Percentiles rank a stretch among this genome's conserved stretches.
Conservation (phyloP, 1,140 invertebrate species). For the Rhyacophila brunnea region DNA sequence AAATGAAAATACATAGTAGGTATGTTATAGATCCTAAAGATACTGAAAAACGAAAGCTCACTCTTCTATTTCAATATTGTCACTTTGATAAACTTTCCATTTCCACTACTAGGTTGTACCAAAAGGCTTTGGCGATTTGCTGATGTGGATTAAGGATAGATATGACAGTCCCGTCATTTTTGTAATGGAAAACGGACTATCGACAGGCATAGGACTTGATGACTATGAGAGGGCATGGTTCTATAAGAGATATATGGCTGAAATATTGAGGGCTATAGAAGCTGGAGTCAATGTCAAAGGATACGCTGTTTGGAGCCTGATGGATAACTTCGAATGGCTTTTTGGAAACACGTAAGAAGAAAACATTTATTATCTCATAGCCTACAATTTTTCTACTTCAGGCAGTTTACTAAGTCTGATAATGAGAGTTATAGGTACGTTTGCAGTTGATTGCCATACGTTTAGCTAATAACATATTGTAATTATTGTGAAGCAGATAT, state of each 20-base stretch:
- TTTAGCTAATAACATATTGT: no score
- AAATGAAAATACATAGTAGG: no score
- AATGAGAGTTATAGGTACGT: no score
- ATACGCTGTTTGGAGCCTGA: slow-evolving; percentile 62
- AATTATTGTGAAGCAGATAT: no score
- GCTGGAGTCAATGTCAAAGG: slow-evolving; percentile 43
- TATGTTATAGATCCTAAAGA: no score
- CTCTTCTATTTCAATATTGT: no score
- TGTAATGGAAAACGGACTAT: slow-evolving; percentile 67
- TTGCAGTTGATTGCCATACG: no score
- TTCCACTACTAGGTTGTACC: slow-evolving; percentile 50
- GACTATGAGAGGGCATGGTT: slow-evolving; percentile 52
- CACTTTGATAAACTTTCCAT: slow-evolving; percentile 7
- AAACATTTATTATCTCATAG: no score
- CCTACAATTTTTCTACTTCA: no score
- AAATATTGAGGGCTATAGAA: slow-evolving; percentile 31
- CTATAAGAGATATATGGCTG: slow-evolving; percentile 35
- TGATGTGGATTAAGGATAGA: slow-evolving; percentile 57
- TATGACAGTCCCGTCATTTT: slow-evolving; percentile 60
- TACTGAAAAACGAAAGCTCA: no score
- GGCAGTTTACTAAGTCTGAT: no score
- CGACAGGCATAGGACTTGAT: slow-evolving; percentile 50
- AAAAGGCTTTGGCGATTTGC: slow-evolving; percentile 30
- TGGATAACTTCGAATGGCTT: slow-evolving; percentile 67
- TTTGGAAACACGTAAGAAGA: slow-evolving; percentile 46